Percentiles rank a stretch among this genome's conserved stretches.
These are phyloP conservation scores for Nibea albiflora DNA, from an alignment of 2,113 vertebrate genomes.

Conservation along the genomic window DNA sequence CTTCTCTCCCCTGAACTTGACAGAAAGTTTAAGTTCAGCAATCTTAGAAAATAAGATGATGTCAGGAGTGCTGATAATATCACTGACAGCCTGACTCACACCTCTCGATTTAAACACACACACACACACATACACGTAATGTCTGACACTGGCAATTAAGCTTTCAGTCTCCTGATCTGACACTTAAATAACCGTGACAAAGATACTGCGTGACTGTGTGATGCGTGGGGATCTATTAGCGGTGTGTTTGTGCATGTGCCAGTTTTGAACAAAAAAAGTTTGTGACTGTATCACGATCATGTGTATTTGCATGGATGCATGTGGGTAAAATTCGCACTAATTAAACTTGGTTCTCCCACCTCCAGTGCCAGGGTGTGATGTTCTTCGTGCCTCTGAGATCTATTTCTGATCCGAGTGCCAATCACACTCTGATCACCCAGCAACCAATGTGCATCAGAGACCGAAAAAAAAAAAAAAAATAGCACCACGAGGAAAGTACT, in stretches of 20 bases:
- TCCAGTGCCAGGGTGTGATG: conserved; percentile 75
- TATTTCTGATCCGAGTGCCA: conserved; percentile 77
- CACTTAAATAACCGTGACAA: conserved; percentile 60
- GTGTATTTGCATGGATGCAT: conserved; percentile 35
- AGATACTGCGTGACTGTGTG: conserved; percentile 33
- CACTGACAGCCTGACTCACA: conserved; percentile 50
- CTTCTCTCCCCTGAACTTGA: conserved; percentile 8
- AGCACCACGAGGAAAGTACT: conserved; percentile 24
- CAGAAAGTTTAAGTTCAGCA: conserved; percentile 31
- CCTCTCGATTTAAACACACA: conserved; percentile 26
- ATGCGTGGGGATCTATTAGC: background rate
- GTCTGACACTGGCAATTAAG: conserved; percentile 61
- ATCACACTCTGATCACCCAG: conserved; percentile 71
- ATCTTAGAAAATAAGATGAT: conserved; percentile 36
- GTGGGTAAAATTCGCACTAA: conserved; percentile 65
- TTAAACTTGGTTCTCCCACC: conserved; percentile 69
- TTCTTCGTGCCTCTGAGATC: conserved; percentile 72
- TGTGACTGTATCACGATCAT: conserved; percentile 1
- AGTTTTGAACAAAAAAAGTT: conserved; percentile 27
- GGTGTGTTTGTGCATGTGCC: conserved; percentile 26
- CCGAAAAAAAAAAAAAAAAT: conserved; percentile 12
- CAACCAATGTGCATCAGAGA: conserved; percentile 51
- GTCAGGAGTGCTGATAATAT: conserved; percentile 48
- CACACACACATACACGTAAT: background rate
- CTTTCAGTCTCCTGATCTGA: conserved; percentile 51